Conservation (phyloP, 2,113 vertebrate species). For the cattle (Bos taurus) region DNA sequence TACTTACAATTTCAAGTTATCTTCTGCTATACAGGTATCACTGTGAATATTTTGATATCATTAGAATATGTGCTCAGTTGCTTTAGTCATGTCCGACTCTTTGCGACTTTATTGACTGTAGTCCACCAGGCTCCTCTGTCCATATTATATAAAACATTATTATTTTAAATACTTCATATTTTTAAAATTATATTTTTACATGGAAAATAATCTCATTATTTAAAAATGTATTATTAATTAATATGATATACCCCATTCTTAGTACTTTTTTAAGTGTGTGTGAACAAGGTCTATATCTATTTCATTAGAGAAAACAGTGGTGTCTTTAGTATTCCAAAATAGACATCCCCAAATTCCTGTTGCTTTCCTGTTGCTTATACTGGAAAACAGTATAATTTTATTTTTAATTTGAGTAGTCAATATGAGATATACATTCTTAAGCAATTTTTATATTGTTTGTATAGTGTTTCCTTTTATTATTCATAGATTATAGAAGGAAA, state of each 20-base stretch:
- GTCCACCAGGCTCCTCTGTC: background rate
- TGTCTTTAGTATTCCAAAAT: background rate
- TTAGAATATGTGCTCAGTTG: background rate
- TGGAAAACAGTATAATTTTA: background rate
- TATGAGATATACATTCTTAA: background rate
- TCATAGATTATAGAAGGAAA: background rate
- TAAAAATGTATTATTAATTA: background rate
- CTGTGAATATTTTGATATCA: background rate
- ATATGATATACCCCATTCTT: background rate
- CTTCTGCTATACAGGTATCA: background rate
- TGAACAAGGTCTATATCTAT: background rate
- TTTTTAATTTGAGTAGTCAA: background rate
- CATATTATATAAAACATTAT: background rate
- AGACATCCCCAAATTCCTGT: background rate
- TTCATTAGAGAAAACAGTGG: background rate
- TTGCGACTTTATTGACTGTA: accelerated
- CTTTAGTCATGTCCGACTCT: background rate
- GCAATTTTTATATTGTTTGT: background rate
- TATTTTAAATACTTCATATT: background rate
- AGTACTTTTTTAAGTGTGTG: background rate
- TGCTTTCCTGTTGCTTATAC: background rate
- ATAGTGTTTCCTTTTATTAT: background rate
- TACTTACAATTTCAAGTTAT: background rate
- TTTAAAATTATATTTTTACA: background rate
- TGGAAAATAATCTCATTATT: background rate